Percentiles rank a stretch among this genome's conserved stretches.
These are phyloP conservation scores for Xanthia icteritia DNA, from an alignment of 2,888 invertebrate genomes.

Conservation along the genomic window DNA sequence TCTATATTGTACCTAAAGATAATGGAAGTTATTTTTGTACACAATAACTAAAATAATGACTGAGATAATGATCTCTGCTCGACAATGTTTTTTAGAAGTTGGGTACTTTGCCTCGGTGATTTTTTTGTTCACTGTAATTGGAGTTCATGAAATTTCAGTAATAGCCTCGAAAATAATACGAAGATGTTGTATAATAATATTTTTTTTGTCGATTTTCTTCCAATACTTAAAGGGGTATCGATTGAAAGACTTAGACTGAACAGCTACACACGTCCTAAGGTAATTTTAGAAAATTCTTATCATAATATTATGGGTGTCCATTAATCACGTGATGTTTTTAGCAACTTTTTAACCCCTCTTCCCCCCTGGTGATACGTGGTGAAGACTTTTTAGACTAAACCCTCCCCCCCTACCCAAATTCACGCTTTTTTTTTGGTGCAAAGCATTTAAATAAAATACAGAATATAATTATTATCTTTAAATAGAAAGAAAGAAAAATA, in stretches of 20 bases:
- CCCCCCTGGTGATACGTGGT: too few relatives aligned
- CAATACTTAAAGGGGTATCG: too few relatives aligned
- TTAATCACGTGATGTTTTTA: too few relatives aligned
- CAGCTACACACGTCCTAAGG: background rate
- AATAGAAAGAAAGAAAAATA: too few relatives aligned
- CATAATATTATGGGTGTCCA: background rate
- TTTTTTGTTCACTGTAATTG: slow-evolving; percentile 39
- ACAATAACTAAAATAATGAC: slow-evolving; percentile 45
- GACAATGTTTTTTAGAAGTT: slow-evolving; percentile 18
- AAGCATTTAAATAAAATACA: too few relatives aligned
- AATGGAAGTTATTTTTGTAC: slow-evolving; percentile 37
- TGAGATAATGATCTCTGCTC: slow-evolving; percentile 34
- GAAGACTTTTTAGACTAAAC: too few relatives aligned
- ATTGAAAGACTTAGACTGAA: too few relatives aligned
- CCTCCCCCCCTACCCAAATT: too few relatives aligned
- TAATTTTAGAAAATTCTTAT: background rate
- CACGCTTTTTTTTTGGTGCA: too few relatives aligned
- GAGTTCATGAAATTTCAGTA: slow-evolving; percentile 17
- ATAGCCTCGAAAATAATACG: slow-evolving; percentile 8
- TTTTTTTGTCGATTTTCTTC: background rate
- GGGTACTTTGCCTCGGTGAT: slow-evolving; percentile 4
- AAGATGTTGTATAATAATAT: background rate
- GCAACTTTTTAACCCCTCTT: too few relatives aligned
- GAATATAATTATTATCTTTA: too few relatives aligned
- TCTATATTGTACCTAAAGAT: slow-evolving; percentile 32